These are phyloP conservation scores for Enteromius radiatus DNA, from an alignment of 2,797 vertebrate species.

Conservation along the genomic window DNA sequence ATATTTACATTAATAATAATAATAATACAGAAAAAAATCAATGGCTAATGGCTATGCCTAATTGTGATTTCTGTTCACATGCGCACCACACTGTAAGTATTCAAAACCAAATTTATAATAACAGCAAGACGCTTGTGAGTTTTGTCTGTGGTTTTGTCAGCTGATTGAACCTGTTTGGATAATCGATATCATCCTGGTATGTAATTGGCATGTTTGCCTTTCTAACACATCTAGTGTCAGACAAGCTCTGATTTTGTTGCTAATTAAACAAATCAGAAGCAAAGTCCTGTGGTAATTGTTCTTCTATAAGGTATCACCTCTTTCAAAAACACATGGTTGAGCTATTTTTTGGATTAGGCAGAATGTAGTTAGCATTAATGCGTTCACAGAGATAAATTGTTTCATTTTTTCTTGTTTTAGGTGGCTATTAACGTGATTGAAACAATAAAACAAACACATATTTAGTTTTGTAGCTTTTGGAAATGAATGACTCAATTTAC, in stretches of 20 bases:
- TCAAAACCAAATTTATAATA: neutral
- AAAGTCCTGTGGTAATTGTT: neutral
- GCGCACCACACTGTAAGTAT: neutral
- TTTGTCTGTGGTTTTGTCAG: neutral
- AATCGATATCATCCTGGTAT: neutral
- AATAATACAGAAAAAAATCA: too few relatives aligned
- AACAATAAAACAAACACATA: too few relatives aligned
- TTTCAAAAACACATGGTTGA: neutral
- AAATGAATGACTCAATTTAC: conserved; percentile 28
- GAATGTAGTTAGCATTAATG: neutral
- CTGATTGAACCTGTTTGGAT: neutral
- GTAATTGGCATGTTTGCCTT: neutral
- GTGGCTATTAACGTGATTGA: neutral
- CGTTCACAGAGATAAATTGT: neutral
- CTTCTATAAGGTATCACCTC: neutral
- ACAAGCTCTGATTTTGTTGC: neutral
- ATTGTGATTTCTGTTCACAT: neutral
- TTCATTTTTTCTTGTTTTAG: neutral
- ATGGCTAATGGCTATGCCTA: too few relatives aligned
- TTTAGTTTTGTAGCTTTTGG: too few relatives aligned
- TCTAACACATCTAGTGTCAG: neutral
- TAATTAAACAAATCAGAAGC: neutral
- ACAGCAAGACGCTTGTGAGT: neutral
- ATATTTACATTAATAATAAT: too few relatives aligned
- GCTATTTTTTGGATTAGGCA: neutral